Conservation (phyloP, 2,113 vertebrate species). For the Hemiscyllium ocellatum region DNA sequence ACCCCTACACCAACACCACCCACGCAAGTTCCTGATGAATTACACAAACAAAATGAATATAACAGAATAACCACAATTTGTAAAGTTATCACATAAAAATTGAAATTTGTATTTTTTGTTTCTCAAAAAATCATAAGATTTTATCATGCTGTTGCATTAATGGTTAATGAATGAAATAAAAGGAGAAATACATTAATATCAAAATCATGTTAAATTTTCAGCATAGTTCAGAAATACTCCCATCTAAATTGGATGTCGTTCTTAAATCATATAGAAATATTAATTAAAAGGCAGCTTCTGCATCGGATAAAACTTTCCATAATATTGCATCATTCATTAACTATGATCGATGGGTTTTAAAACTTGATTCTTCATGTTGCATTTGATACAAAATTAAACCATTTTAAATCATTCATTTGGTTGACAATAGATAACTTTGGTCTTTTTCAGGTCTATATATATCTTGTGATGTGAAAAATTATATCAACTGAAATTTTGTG, state of each 20-base stretch:
- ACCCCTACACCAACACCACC: too few species aligned
- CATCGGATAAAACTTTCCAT: background rate
- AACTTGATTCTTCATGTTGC: background rate
- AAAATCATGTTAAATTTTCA: background rate
- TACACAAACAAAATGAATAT: background rate
- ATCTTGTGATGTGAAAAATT: background rate
- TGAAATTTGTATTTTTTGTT: background rate
- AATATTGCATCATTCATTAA: background rate
- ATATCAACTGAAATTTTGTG: background rate
- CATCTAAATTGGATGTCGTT: background rate
- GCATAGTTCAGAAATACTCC: background rate
- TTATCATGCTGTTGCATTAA: background rate
- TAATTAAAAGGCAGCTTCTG: background rate
- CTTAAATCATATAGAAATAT: background rate
- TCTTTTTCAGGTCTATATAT: background rate
- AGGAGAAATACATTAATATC: background rate
- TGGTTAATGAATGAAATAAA: background rate
- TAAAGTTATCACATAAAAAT: background rate
- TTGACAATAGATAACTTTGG: background rate
- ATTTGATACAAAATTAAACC: background rate
- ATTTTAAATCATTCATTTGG: background rate
- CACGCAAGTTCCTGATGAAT: background rate
- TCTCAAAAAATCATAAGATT: background rate
- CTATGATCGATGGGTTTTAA: background rate
- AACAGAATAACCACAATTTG: background rate